phyloP scores from a whole-genome alignment of 2,113 vertebrate species.

The Fregata magnificens region DNA sequence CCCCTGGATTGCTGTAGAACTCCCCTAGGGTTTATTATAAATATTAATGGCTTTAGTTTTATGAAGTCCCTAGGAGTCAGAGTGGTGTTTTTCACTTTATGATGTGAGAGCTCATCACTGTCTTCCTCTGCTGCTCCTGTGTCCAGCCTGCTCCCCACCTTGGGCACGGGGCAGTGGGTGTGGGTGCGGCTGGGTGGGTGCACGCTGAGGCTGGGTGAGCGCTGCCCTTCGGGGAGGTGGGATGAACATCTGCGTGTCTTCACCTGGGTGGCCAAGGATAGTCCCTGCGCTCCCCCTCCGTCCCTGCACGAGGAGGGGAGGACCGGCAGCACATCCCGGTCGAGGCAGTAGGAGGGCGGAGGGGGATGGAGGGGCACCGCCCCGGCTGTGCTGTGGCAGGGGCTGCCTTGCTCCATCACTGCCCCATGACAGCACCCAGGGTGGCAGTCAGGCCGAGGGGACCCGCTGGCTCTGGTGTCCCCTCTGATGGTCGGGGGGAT shows the following conservation, averaged over 20 bases:
- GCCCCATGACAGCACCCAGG: not conserved
- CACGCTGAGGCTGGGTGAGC: accelerated
- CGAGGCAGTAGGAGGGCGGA: accelerated
- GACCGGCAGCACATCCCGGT: not conserved
- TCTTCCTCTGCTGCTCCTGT: not conserved
- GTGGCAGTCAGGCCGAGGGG: not conserved
- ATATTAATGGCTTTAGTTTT: not conserved
- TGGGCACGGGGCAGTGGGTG: accelerated
- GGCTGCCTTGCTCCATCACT: not conserved
- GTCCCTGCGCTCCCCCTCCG: not conserved
- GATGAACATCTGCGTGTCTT: not conserved
- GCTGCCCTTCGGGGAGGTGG: accelerated
- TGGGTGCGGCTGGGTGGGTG: no score
- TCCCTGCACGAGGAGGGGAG: no score
- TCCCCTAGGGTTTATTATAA: not conserved
- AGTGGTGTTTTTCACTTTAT: not conserved
- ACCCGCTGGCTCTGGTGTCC: not conserved
- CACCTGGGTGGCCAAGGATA: accelerated
- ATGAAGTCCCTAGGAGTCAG: not conserved
- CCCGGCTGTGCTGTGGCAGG: accelerated
- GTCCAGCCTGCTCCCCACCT: not conserved
- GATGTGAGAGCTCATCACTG: not conserved
- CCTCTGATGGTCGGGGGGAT: not conserved
- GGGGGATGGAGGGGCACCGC: not conserved
- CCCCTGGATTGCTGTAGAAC: accelerated